A percentile compares a stretch with the other conserved stretches of the same genome.
phyloP scores from a whole-genome alignment of 2,888 invertebrate species.

The Ectemnius cavifrons region DNA sequence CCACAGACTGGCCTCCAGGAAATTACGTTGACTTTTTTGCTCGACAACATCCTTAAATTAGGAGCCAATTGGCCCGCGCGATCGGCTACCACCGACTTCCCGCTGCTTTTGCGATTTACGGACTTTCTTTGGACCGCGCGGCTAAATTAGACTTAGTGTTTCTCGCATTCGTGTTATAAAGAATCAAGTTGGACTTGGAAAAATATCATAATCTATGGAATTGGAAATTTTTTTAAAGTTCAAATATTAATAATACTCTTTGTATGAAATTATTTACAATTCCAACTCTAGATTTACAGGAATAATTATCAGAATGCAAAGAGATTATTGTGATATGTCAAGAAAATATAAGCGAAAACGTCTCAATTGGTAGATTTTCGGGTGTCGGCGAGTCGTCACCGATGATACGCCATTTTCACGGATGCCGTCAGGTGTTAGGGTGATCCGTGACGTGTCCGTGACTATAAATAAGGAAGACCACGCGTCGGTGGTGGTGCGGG shows the following conservation, averaged over 20 bases:
- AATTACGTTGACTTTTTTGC: constrained; percentile 64
- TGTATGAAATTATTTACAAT: no score
- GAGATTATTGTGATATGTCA: no score
- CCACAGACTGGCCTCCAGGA: constrained; percentile 38
- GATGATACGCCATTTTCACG: constrained; percentile 59
- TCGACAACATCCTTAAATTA: constrained; percentile 59
- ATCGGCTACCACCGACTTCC: constrained; percentile 44
- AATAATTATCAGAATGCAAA: no score
- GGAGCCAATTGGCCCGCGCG: constrained; percentile 61
- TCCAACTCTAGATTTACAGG: no score
- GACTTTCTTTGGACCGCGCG: constrained; percentile 31
- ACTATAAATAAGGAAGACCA: constrained; percentile 61
- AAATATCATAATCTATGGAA: no score
- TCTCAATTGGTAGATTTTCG: constrained; percentile 49
- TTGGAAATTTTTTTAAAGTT: no score
- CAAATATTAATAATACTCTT: no score
- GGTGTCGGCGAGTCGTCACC: constrained; percentile 3
- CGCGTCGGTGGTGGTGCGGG: constrained; percentile 49
- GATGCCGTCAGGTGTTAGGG: constrained; percentile 58
- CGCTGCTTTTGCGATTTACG: constrained; percentile 50
- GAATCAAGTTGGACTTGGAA: no score
- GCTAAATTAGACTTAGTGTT: constrained; percentile 43
- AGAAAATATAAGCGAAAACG: not conserved
- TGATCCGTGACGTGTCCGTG: constrained; percentile 21
- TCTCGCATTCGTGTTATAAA: no score